Conservation (phyloP, 2,113 vertebrate genomes). For the Rhizomys pruinosus region DNA sequence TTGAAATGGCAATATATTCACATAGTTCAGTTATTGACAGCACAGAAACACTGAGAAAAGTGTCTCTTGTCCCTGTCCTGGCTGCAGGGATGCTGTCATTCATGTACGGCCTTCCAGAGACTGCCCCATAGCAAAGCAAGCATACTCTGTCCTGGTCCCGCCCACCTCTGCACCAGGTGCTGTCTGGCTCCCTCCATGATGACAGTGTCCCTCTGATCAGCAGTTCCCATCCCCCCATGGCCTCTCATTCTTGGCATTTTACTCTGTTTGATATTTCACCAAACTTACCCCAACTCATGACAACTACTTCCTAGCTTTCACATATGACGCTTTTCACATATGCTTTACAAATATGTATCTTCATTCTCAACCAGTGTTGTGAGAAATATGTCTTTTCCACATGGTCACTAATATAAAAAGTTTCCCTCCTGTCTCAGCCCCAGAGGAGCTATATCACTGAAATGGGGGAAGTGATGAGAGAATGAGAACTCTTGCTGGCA, state of each 20-base stretch:
- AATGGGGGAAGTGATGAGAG: conserved; percentile 85
- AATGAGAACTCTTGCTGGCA: conserved; percentile 81
- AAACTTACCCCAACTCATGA: not conserved
- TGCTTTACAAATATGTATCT: conserved; percentile 82
- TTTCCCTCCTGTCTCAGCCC: conserved; percentile 62
- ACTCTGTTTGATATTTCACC: conserved; percentile 45
- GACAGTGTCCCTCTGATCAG: not conserved
- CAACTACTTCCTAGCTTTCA: conserved; percentile 70
- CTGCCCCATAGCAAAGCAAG: not conserved
- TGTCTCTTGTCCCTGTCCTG: not conserved
- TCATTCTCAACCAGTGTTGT: conserved; percentile 65
- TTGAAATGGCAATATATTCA: conserved; percentile 10
- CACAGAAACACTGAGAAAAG: not conserved
- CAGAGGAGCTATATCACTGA: conserved; percentile 82
- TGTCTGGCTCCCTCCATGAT: not conserved
- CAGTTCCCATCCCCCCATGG: not conserved
- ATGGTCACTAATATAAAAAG: conserved; percentile 79
- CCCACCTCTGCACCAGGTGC: too few species aligned
- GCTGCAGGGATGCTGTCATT: not conserved
- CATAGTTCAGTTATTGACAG: not conserved
- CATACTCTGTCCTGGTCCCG: rapidly evolving
- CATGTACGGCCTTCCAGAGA: not conserved
- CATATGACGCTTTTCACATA: conserved; percentile 76
- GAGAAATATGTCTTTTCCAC: conserved; percentile 87
- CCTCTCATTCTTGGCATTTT: not conserved